Evolutionary conservation across 2,113 vertebrate species (phyloP).

Genomic region (Pyrgilauda ruficollis): DNA sequence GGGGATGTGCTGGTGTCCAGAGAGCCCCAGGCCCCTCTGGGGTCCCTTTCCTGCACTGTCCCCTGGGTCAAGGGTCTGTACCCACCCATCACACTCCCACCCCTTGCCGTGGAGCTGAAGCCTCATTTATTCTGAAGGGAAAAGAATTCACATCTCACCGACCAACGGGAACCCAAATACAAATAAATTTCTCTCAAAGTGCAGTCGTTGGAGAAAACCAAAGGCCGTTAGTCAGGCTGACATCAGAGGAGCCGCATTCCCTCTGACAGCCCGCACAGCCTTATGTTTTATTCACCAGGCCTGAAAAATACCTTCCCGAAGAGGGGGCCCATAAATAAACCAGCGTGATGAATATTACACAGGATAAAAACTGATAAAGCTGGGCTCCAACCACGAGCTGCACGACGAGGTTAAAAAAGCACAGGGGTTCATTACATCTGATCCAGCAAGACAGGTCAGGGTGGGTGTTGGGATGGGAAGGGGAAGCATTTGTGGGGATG

Average conservation of each 20-base stretch:
- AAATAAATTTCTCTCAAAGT: slow-evolving; percentile 72
- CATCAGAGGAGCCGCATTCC: slow-evolving; percentile 49
- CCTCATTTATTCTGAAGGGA: slow-evolving; percentile 39
- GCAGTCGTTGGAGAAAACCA: slow-evolving; percentile 61
- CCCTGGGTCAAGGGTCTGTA: rapidly evolving
- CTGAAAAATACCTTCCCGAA: slow-evolving; percentile 81
- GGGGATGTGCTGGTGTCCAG: rapidly evolving
- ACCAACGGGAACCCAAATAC: slow-evolving; percentile 59
- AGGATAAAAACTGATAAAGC: slow-evolving; percentile 69
- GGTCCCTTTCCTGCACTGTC: rapidly evolving
- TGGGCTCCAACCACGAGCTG: not conserved
- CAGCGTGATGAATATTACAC: slow-evolving; percentile 74
- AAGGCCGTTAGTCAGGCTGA: slow-evolving; percentile 67
- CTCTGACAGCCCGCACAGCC: slow-evolving; percentile 66
- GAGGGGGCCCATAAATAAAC: slow-evolving; percentile 76
- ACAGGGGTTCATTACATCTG: not conserved
- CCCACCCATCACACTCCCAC: rapidly evolving
- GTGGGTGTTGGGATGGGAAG: not conserved
- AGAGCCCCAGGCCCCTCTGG: not conserved
- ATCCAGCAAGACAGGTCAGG: not conserved
- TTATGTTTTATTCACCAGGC: slow-evolving; percentile 89
- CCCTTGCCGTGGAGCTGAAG: not conserved
- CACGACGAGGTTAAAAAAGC: not conserved
- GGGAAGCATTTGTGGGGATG: rapidly evolving
- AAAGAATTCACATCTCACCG: slow-evolving; percentile 7